Percentiles rank a stretch among this genome's conserved stretches.
Conservation (phyloP, 2,888 invertebrate species). For the Melieria picta region DNA sequence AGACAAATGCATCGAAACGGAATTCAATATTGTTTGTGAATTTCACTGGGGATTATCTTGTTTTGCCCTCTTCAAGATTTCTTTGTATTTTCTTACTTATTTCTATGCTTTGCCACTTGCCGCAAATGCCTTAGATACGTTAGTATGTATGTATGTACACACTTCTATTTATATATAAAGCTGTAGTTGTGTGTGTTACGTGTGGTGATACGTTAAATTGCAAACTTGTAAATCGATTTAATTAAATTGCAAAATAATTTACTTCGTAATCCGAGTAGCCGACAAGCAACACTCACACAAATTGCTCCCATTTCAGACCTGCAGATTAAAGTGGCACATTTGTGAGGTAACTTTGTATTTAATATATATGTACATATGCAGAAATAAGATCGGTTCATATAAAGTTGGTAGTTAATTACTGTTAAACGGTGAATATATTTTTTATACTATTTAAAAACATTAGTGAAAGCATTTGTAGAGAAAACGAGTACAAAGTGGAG, state of each 20-base stretch:
- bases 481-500: too few species aligned
- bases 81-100: background rate
- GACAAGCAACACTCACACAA: background rate
- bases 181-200: background rate
- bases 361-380: too few species aligned
- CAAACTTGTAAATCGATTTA: slow-evolving; percentile 36
- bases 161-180: background rate
- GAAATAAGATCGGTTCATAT: too few species aligned
- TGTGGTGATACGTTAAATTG: slow-evolving; percentile 31
- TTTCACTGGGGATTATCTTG: slow-evolving; percentile 18
- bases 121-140: background rate
- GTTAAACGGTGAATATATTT: too few species aligned
- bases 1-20: slow-evolving; percentile 12
- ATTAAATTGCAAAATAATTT: slow-evolving; percentile 33
- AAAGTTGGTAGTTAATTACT: too few species aligned
- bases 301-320: background rate
- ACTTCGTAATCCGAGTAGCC: slow-evolving; percentile 22
- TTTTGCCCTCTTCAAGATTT: slow-evolving; percentile 15
- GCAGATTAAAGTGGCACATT: background rate
- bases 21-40: slow-evolving; percentile 23
- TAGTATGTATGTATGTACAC: background rate
- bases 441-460: too few species aligned
- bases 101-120: background rate
- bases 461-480: too few species aligned
- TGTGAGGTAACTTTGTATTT: too few species aligned